Evolutionary conservation across 2,113 vertebrate genomes (phyloP).

Genomic region (Rhabdomys dilectus): DNA sequence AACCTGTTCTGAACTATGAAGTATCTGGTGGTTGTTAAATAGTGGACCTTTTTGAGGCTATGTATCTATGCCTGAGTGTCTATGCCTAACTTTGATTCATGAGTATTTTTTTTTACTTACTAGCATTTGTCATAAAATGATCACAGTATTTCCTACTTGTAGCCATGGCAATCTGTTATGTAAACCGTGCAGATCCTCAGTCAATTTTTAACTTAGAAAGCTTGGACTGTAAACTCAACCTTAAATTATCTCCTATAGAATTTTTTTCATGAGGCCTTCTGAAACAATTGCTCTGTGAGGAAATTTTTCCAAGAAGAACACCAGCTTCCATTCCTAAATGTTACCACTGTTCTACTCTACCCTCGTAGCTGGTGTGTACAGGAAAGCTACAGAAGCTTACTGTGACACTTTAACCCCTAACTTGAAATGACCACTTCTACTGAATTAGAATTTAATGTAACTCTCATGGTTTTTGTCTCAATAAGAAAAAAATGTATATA

Average conservation of each 20-base stretch:
- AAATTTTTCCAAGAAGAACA: slow-evolving; percentile 28
- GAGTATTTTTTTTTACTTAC: slow-evolving; percentile 13
- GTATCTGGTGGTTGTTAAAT: neutral
- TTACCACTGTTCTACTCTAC: neutral
- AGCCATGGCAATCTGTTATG: neutral
- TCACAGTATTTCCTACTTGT: neutral
- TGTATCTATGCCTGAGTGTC: neutral
- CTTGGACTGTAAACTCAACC: neutral
- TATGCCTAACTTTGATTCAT: neutral
- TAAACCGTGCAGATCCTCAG: neutral
- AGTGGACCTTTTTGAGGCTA: slow-evolving; percentile 13
- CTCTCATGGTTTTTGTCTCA: neutral
- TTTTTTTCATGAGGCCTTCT: neutral
- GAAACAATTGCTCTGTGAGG: neutral
- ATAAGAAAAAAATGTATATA: neutral
- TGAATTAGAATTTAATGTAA: neutral
- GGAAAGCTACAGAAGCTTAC: neutral
- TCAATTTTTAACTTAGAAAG: slow-evolving; percentile 44
- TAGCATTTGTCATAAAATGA: slow-evolving; percentile 43
- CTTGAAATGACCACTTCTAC: neutral
- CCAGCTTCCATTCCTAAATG: neutral
- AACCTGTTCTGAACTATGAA: neutral
- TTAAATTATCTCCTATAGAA: slow-evolving; percentile 17
- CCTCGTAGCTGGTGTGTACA: neutral
- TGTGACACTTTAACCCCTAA: neutral